These are phyloP conservation scores for Nansenia antarctica DNA, from an alignment of 2,113 vertebrate genomes.

Conservation along the genomic window DNA sequence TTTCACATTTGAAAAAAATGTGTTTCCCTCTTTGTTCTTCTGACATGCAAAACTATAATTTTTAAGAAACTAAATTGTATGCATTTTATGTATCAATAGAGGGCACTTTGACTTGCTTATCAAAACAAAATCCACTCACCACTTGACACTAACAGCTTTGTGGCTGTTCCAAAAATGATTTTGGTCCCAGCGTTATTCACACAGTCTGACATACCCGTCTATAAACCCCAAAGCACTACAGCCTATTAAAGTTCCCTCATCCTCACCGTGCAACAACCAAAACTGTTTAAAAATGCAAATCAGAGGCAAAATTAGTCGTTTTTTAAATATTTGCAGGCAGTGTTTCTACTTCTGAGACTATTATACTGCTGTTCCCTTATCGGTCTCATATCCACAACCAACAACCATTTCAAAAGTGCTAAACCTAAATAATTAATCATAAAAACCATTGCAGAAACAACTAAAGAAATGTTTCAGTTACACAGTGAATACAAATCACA, in stretches of 20 bases:
- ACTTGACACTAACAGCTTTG: background rate
- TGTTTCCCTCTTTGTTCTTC: too few relatives aligned
- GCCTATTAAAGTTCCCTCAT: background rate
- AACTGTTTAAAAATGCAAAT: too few relatives aligned
- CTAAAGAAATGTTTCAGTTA: background rate
- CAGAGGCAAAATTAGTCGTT: too few relatives aligned
- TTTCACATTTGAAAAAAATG: too few relatives aligned
- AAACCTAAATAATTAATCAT: too few relatives aligned
- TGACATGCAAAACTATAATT: background rate
- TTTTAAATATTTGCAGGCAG: too few relatives aligned
- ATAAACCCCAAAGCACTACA: conserved; percentile 14
- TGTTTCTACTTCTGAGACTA: too few relatives aligned
- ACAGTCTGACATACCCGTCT: conserved; percentile 12
- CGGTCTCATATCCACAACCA: too few relatives aligned
- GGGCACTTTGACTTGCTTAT: background rate
- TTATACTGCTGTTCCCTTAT: too few relatives aligned
- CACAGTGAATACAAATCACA: background rate
- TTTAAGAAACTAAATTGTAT: background rate
- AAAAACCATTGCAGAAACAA: too few relatives aligned
- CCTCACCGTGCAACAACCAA: too few relatives aligned
- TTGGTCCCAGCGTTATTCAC: conserved; percentile 7
- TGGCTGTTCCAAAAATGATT: conserved; percentile 8
- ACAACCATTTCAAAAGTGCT: background rate
- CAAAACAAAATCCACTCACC: conserved; percentile 13
- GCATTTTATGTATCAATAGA: background rate